Percentiles rank a stretch among this genome's conserved stretches.
phyloP scores from a whole-genome alignment of 2,113 vertebrate species.

The Ptyas mucosa region DNA sequence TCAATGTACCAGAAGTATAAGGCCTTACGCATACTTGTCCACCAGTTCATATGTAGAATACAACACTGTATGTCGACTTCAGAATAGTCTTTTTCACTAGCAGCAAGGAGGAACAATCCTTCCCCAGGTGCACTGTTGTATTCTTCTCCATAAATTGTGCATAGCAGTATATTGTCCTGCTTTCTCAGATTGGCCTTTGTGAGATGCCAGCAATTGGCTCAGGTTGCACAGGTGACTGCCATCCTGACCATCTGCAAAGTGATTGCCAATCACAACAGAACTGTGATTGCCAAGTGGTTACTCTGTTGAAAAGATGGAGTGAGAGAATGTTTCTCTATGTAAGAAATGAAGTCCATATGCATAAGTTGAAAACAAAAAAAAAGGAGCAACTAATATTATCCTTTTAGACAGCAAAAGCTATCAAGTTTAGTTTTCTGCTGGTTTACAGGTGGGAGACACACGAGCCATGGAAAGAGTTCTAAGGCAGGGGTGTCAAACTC shows the following conservation, averaged over 20 bases:
- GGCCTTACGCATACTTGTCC: neutral
- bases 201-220: neutral
- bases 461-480: neutral
- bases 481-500: neutral
- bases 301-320: neutral
- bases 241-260: neutral
- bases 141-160: neutral
- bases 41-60: neutral
- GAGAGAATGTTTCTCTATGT: neutral
- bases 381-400: neutral
- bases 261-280: neutral
- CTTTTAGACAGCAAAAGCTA: neutral
- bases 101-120: neutral
- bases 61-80: neutral
- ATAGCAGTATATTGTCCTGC: neutral
- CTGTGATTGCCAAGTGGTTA: neutral
- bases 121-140: neutral
- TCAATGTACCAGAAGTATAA: neutral
- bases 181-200: neutral
- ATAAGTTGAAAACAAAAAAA: neutral
- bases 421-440: neutral
- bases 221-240: neutral
- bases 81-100: neutral
- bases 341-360: neutral
- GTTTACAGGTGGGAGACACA: neutral